Evolutionary conservation across 2,113 vertebrate genomes (phyloP).

Genomic region (Macrotis lagotis): DNA sequence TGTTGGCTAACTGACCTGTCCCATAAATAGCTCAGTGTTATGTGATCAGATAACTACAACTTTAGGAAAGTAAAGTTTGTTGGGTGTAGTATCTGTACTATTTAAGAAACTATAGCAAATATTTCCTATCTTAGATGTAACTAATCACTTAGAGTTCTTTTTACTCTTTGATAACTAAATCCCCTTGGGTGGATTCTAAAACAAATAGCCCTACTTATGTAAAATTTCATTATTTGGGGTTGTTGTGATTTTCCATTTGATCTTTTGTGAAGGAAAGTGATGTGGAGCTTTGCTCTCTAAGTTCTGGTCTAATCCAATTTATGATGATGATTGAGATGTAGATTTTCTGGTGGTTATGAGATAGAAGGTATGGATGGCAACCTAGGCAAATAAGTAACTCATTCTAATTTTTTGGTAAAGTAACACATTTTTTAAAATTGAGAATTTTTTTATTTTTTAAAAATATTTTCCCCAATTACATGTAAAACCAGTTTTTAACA

Average conservation of each 20-base stretch:
- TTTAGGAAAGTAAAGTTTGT: conserved; percentile 42
- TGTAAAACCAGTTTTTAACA: not conserved
- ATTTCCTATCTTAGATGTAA: not conserved
- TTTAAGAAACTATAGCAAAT: conserved; percentile 34
- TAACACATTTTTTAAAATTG: conserved; percentile 4
- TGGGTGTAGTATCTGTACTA: conserved; percentile 1
- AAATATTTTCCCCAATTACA: not conserved
- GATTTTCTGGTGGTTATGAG: conserved; percentile 3
- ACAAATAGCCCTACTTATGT: not conserved
- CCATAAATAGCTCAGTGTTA: conserved; percentile 75
- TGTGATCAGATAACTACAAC: conserved; percentile 7
- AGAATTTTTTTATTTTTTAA: not conserved
- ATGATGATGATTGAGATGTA: not conserved
- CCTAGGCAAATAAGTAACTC: not conserved
- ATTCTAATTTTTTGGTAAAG: conserved; percentile 8
- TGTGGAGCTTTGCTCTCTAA: not conserved
- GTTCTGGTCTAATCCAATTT: not conserved
- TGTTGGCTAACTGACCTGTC: conserved; percentile 46
- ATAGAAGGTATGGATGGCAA: not conserved
- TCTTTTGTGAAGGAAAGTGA: not conserved
- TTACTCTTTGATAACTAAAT: not conserved
- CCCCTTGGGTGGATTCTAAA: conserved; percentile 13
- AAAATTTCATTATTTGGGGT: not conserved
- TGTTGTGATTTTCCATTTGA: not conserved
- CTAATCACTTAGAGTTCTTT: not conserved